phyloP scores from a whole-genome alignment of 1,140 invertebrate genomes.

The Sipha flava region DNA sequence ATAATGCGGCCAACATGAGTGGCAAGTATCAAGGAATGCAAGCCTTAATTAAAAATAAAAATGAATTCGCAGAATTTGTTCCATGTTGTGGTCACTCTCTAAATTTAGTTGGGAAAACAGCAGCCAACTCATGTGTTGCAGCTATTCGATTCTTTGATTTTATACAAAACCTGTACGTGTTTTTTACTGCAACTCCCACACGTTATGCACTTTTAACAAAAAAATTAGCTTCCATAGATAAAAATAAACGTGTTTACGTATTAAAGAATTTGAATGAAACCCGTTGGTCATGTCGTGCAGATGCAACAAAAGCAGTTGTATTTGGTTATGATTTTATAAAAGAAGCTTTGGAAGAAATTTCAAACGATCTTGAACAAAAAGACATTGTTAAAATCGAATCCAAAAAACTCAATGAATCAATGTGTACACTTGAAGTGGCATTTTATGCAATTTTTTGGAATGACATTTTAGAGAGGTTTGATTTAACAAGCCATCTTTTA shows the following conservation, averaged over 20 bases:
- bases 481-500: background rate
- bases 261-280: background rate
- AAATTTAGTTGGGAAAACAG: slow-evolving; percentile 25
- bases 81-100: slow-evolving; percentile 1
- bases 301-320: background rate
- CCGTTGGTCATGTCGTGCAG: background rate
- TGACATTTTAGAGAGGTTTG: background rate
- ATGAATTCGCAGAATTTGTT: background rate
- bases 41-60: background rate
- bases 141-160: slow-evolving; percentile 37
- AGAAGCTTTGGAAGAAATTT: background rate
- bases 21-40: background rate
- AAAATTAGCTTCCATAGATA: background rate
- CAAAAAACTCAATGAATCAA: background rate
- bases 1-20: too few species aligned
- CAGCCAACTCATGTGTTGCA: slow-evolving; percentile 35
- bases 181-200: slow-evolving; percentile 37
- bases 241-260: background rate
- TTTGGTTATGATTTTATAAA: background rate
- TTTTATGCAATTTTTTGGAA: background rate
- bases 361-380: background rate
- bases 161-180: slow-evolving; percentile 35
- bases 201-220: slow-evolving; percentile 32
- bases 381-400: background rate
- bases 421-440: background rate